Base-by-base conservation (phyloP, 2,113 vertebrate genomes). In the Chaetodon auriga region DNA sequence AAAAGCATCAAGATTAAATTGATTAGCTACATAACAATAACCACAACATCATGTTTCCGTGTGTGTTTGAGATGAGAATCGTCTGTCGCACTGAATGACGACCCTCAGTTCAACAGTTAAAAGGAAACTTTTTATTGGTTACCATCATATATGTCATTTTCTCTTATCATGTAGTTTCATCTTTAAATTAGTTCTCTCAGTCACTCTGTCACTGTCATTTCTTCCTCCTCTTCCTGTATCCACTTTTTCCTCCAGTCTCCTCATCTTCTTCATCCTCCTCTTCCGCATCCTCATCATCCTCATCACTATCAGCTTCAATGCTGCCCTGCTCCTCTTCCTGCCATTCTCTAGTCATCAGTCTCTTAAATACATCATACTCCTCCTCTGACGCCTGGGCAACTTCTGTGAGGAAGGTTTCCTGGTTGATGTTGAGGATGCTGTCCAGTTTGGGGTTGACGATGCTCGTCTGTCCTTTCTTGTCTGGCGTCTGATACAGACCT, bases 361-460 rank as follows among this genome's bases (percentile, higher is more conserved):
- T 96, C 88, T 94, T 95, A 92, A 99, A 99, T 7, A 97, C 94
- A 9, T 93, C 81, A 10, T 97, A 97, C 84, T 99, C 98, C 62
- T 98, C 96, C 0, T 43, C 23, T 1, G 96, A 94, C 0, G 96
- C 93, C 5, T 0, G 35, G 45, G 97, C 98, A 21, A 96, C 73
- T 16, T 75, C 71, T 10, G 83, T 64, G 57, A 99, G 65, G 87
- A 97, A 99, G 13, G 92, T 93, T 0, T 95, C 89, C 85, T 96
- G 94, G 0, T 95, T 78, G 1, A 90, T 82, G 7, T 68, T 65
- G 14, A 99, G 87, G 68, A 99, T 65, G 64, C 93, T 88, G 88
- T 95, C 96, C 75, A 98, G 91, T 21, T 89, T 94, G 0, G 97
- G 97, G 91, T 98, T 99, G n/a, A 66, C 2, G 25, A 94, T 79